A percentile compares a stretch with the other conserved stretches of the same genome.
These are phyloP conservation scores for Musca domestica DNA, from an alignment of 1,140 invertebrate genomes.

Conservation along the genomic window DNA sequence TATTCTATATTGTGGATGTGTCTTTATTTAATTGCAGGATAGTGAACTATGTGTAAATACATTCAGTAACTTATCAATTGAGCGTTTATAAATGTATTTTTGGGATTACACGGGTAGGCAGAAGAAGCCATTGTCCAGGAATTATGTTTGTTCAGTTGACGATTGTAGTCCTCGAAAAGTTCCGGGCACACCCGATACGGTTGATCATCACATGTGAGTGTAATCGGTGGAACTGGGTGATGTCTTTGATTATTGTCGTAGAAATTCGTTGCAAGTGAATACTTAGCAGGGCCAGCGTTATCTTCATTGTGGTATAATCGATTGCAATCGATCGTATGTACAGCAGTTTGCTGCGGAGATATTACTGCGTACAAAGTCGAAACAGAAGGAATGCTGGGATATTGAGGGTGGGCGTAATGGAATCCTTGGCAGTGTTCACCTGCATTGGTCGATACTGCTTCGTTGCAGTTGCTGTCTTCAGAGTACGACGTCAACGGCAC, in stretches of 20 bases:
- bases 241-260: background rate
- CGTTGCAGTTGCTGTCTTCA: background rate
- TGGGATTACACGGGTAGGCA: background rate
- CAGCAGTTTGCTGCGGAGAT: background rate
- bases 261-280: background rate
- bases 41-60: no score
- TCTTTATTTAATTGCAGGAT: no score
- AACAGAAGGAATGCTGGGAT: background rate
- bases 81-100: background rate
- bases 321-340: background rate
- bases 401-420: background rate
- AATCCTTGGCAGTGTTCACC: no score
- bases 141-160: slow-evolving; percentile 21
- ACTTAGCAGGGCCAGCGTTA: no score
- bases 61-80: background rate
- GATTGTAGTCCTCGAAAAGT: slow-evolving; percentile 42
- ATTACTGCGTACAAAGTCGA: background rate
- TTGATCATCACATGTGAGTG: slow-evolving; percentile 38
- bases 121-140: background rate
- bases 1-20: no score
- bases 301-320: no score
- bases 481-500: background rate
- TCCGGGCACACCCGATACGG: slow-evolving; percentile 44
- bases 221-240: background rate
- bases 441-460: background rate